phyloP scores from a whole-genome alignment of 2,888 invertebrate genomes.

The Schizaphis graminum region DNA sequence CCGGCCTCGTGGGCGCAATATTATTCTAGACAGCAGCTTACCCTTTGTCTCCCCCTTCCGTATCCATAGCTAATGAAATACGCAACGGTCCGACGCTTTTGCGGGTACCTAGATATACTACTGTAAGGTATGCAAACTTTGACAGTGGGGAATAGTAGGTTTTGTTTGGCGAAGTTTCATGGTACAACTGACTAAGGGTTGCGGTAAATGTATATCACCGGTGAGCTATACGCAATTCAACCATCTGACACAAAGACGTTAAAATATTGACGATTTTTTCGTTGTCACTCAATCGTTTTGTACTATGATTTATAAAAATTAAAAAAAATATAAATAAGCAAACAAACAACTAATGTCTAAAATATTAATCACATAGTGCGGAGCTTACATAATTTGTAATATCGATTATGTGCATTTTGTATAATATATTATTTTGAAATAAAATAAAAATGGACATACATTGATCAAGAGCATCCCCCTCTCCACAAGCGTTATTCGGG shows the following conservation, averaged over 20 bases:
- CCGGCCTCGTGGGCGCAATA: neutral
- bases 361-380: neutral
- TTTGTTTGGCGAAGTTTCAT: conserved; percentile 23
- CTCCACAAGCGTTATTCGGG: neutral
- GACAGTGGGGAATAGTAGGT: conserved; percentile 7
- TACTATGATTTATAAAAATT: neutral
- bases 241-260: neutral
- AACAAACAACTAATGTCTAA: neutral
- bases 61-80: conserved; percentile 5
- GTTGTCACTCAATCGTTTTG: no score
- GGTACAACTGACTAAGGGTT: conserved; percentile 7
- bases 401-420: neutral
- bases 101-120: neutral
- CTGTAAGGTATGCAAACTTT: conserved; percentile 25
- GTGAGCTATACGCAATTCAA: neutral
- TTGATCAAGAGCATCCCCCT: neutral
- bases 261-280: neutral
- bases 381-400: neutral
- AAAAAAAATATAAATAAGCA: neutral
- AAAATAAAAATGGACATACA: neutral
- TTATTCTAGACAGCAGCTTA: conserved; percentile 26
- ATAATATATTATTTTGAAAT: neutral
- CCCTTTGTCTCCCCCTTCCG: neutral
- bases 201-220: neutral
- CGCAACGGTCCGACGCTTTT: conserved; percentile 42